Base-by-base conservation (phyloP, 2,888 invertebrate species). In the Aromia moschata region DNA sequence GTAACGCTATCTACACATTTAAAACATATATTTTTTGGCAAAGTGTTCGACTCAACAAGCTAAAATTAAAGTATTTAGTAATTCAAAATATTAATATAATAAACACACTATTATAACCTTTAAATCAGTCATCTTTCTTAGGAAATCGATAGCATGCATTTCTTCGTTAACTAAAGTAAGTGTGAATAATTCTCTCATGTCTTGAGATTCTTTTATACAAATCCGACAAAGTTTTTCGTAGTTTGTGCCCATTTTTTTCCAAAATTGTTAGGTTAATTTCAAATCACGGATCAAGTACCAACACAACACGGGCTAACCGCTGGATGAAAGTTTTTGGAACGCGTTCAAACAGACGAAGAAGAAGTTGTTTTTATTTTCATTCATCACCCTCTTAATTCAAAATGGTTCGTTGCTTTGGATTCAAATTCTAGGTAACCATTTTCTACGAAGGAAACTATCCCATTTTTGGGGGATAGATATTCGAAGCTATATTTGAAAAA, bases 1-100 rank as follows among this genome's bases (percentile, higher is more conserved):
- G 54, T 61, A 40, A 67, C 31, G 31, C 40, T 15, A 11, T 57
- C 54, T 18, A 52, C 58, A 44, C 72, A 72, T 15, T 51, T 38
- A 37, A 30, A 15, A 44, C 72, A 72, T 12, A 70, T 62, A 25
- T 64, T 66, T 15, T 56, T 62, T n/a, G 71, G 71, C 12, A 67
- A 40, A 37, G 51, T 67, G 11, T 68, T 62, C 12, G 62, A 59
- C 53, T 67, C 56, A 40, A 47, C 30, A 36, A 71, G 36, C 71
- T 71, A 41, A 25, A 60, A 68, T 57, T 9, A 33, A 53, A 45
- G 31, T 11, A 7, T 14, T 38, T 10, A 18, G 25, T 30, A 33
- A 33, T 33, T 33, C 5, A 33, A n/a, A 10, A 2, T 7, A 7
- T 7, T 2, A 7, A 7, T 5, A 10, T 33, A 33, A 33, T 25